Evolutionary conservation across 2,888 invertebrate genomes (phyloP), one percentile per base, ranked within the genome.

Genomic region (Zhuqinia jingwanae): DNA sequence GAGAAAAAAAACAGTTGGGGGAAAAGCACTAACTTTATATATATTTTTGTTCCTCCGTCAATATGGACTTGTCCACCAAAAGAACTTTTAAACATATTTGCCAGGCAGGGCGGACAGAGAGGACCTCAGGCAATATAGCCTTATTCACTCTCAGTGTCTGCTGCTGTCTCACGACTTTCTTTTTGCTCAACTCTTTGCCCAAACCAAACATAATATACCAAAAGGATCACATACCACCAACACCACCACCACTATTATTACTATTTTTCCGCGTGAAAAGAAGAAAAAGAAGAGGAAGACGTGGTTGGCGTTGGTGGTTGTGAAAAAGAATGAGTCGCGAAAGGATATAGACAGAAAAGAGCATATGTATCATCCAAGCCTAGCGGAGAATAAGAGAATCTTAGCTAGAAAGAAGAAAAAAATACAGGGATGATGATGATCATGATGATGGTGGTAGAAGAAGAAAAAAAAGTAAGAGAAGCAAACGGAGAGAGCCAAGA

Each of bases 21-120:
- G 60, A 81, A 65, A 73, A 70, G 68, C 47, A 63, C 56, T 2
- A 65, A 60, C 45, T 76, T 68, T 81, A 27, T n/a, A n/a, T n/a
- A n/a, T n/a, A n/a, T 60, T 82, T 75, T 20, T 81, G n/a, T 47
- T 58, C 73, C 56, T 82, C 76, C 77, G 53, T 83, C 83, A 83
- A 83, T 83, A 83, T 83, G 50, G 65, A 77, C 50, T 73, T 65
- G 76, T 83, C 76, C 76, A 76, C 75, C 30, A 75, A 53, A 76
- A n/a, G n/a, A 83, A 76, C 82, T 75, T 82, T 82, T 75, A 83
- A 83, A 83, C 83, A 83, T 73, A 76, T 83, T 76, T 73, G 73
- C 73, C 73, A 73, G 82, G 17, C 75, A 83, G 76, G 83, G 83
- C 65, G 60, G 76, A 42, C 56, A 76, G 27, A 76, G 27, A 85